Conservation (phyloP, 2,888 invertebrate species). For the Augiades crinisus region DNA sequence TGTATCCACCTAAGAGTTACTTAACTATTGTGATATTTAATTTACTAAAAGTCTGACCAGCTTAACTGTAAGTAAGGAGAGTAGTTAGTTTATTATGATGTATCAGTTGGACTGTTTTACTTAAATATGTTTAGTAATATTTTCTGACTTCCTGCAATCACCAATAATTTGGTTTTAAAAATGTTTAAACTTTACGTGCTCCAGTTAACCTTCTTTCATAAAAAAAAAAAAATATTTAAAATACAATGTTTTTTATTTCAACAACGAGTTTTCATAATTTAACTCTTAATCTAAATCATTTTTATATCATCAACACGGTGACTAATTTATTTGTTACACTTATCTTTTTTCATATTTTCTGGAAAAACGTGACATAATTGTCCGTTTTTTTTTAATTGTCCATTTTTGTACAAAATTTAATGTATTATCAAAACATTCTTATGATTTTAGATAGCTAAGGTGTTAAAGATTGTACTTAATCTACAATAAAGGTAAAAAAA, state of each 20-base stretch:
- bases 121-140: constrained; percentile 6
- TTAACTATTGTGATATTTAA: neutral
- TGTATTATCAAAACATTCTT: constrained; percentile 1
- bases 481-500: neutral
- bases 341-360: constrained; percentile 3
- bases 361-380: constrained; percentile 8
- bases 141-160: neutral
- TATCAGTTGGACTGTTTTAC: constrained; percentile 4
- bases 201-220: constrained; percentile 6
- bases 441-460: no score
- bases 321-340: constrained; percentile 1
- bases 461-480: no score
- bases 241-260: constrained; percentile 5
- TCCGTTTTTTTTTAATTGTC: constrained; percentile 1
- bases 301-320: constrained; percentile 5
- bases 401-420: neutral
- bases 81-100: neutral
- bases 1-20: neutral
- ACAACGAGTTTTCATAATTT: constrained; percentile 6
- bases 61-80: neutral
- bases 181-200: neutral
- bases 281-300: constrained; percentile 1
- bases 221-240: constrained; percentile 4
- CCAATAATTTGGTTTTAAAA: neutral
- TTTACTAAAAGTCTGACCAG: neutral